Conservation (phyloP, 2,888 invertebrate genomes). For the Parasteatoda lunata region DNA sequence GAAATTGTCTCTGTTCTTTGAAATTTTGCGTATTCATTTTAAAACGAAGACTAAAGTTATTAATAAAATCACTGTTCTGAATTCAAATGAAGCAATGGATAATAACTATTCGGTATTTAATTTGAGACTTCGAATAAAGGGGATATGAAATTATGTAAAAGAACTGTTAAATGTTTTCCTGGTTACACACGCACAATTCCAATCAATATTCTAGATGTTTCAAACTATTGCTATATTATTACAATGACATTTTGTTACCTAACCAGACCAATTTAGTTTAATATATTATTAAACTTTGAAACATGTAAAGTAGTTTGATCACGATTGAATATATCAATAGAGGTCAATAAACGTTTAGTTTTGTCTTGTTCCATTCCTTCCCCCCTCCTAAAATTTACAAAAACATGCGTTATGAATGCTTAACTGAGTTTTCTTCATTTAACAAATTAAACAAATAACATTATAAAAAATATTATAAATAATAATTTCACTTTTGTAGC, state of each 20-base stretch:
- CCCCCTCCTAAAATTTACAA: too few relatives aligned
- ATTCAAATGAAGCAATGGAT: slow-evolving; percentile 5
- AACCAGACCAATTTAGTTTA: not conserved
- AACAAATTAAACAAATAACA: too few relatives aligned
- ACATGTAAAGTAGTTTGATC: slow-evolving; percentile 24
- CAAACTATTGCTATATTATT: slow-evolving; percentile 11
- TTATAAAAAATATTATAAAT: too few relatives aligned
- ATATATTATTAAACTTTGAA: slow-evolving; percentile 29
- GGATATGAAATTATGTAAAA: slow-evolving; percentile 18
- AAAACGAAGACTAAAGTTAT: slow-evolving; percentile 13
- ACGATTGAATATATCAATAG: slow-evolving; percentile 2
- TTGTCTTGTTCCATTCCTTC: slow-evolving; percentile 7
- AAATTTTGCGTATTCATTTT: slow-evolving; percentile 16
- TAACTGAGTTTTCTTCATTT: too few relatives aligned
- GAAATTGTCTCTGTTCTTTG: slow-evolving; percentile 44
- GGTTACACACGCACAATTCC: slow-evolving; percentile 32
- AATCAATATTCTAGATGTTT: slow-evolving; percentile 23
- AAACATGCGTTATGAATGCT: too few relatives aligned
- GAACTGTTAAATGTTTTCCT: slow-evolving; percentile 6
- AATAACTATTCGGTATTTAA: slow-evolving; percentile 26
- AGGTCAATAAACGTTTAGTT: too few relatives aligned
- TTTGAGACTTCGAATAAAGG: slow-evolving; percentile 15
- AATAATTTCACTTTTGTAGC: too few relatives aligned
- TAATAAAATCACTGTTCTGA: not conserved
- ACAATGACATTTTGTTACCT: slow-evolving; percentile 21